These are phyloP conservation scores for Galendromus occidentalis DNA, from an alignment of 1,140 invertebrate species.

Conservation along the genomic window DNA sequence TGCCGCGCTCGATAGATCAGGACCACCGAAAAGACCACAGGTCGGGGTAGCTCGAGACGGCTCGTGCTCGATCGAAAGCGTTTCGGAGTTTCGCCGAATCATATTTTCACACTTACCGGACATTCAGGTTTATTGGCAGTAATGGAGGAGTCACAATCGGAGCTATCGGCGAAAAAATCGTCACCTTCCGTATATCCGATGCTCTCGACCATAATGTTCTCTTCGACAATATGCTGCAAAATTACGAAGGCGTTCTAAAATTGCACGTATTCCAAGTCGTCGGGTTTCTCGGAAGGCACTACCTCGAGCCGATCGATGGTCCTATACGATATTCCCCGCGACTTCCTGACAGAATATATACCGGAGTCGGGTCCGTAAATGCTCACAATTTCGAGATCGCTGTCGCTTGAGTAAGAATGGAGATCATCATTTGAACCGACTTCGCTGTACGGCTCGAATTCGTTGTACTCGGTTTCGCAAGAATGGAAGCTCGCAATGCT, in stretches of 20 bases:
- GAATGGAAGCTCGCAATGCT: not conserved
- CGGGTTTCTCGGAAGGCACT: too few relatives aligned
- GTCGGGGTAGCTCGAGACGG: too few relatives aligned
- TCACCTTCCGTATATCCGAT: not conserved
- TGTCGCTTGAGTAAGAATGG: conserved; percentile 3
- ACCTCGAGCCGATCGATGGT: too few relatives aligned
- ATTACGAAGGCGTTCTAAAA: too few relatives aligned
- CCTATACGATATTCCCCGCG: too few relatives aligned
- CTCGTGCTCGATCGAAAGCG: too few relatives aligned
- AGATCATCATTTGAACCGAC: conserved; percentile 8
- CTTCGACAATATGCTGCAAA: conserved; percentile 10
- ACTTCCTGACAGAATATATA: too few relatives aligned
- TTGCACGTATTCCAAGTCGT: too few relatives aligned
- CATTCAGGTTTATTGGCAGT: not conserved
- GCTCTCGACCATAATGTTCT: conserved; percentile 5
- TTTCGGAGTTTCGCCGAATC: too few relatives aligned
- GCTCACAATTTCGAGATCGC: conserved; percentile 9
- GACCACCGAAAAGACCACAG: too few relatives aligned
- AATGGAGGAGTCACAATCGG: not conserved
- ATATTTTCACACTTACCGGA: not conserved
- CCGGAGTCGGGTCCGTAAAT: not conserved
- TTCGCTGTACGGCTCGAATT: not conserved
- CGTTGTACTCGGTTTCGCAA: not conserved
- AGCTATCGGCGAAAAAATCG: conserved; percentile 9
- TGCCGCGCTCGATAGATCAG: too few relatives aligned